A percentile compares a stretch with the other conserved stretches of the same genome.
phyloP scores from a whole-genome alignment of 53 echinoderm and acorn worm species.

The Holothuria leucospilota region DNA sequence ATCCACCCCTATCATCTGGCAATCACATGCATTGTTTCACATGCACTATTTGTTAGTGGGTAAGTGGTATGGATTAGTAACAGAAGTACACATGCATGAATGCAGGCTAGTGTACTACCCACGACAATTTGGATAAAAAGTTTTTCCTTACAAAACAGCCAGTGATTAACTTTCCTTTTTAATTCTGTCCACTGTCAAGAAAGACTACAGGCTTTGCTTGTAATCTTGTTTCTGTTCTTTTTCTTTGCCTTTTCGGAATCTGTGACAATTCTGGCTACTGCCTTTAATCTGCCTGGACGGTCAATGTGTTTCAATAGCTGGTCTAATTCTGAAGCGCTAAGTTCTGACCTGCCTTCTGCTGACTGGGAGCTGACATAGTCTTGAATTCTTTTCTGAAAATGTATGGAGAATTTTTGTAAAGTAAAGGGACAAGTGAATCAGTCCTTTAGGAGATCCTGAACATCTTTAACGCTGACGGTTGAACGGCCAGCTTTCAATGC shows the following conservation, averaged over 20 bases:
- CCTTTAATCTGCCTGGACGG: slow-evolving; percentile 66
- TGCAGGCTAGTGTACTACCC: too few relatives aligned
- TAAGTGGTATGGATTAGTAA: too few relatives aligned
- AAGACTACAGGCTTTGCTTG: slow-evolving; percentile 74
- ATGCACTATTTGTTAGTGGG: too few relatives aligned
- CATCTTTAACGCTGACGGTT: slow-evolving; percentile 48
- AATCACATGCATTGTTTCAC: too few relatives aligned
- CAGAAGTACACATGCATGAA: too few relatives aligned
- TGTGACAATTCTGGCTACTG: slow-evolving; percentile 71
- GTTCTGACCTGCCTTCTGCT: not conserved
- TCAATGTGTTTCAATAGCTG: slow-evolving; percentile 58
- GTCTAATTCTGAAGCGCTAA: slow-evolving; percentile 52
- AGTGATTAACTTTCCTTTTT: too few relatives aligned
- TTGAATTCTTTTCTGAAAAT: slow-evolving; percentile 60
- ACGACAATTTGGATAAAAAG: too few relatives aligned
- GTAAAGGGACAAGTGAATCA: not conserved
- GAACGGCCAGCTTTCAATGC: slow-evolving; percentile 42
- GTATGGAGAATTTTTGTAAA: slow-evolving; percentile 1
- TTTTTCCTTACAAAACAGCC: too few relatives aligned
- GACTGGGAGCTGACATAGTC: slow-evolving; percentile 55
- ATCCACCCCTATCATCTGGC: too few relatives aligned
- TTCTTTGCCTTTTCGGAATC: slow-evolving; percentile 68
- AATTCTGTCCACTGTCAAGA: slow-evolving; percentile 3
- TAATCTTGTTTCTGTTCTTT: slow-evolving; percentile 59
- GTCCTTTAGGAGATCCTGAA: slow-evolving; percentile 58